Percentiles rank a stretch among this genome's conserved stretches.
These are phyloP conservation scores for Pyrocephalus nanus DNA, from an alignment of 2,797 vertebrate genomes.

Conservation along the genomic window DNA sequence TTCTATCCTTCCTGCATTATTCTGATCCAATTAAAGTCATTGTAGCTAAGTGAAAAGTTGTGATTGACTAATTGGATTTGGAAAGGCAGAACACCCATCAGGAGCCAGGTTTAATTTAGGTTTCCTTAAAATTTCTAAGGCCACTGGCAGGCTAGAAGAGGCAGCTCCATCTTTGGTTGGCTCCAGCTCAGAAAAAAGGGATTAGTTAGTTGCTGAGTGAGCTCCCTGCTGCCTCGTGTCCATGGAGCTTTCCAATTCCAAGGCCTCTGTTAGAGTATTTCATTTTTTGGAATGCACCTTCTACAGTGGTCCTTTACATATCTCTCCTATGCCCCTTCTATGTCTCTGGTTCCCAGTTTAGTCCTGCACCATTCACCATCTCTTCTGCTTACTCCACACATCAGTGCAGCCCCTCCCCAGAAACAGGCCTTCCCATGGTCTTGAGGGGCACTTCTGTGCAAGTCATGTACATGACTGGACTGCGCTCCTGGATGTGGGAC, in stretches of 20 bases:
- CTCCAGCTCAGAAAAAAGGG: neutral
- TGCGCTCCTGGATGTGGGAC: neutral
- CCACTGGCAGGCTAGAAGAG: neutral
- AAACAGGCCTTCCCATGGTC: rapidly evolving
- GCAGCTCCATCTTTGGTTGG: neutral
- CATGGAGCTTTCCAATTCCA: neutral
- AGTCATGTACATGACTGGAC: rapidly evolving
- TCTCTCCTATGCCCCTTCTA: neutral
- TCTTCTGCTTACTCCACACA: neutral
- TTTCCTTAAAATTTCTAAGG: slow-evolving; percentile 44
- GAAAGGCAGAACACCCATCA: slow-evolving; percentile 36
- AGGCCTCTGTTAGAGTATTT: neutral
- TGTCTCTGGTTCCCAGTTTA: neutral
- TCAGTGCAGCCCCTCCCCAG: neutral
- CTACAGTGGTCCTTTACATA: neutral
- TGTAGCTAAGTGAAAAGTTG: slow-evolving; percentile 49
- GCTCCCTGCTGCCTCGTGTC: neutral
- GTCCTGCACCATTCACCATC: neutral
- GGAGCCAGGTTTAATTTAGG: slow-evolving; percentile 46
- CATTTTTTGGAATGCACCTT: neutral
- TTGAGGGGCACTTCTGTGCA: neutral
- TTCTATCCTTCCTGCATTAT: slow-evolving; percentile 44
- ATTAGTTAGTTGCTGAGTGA: neutral
- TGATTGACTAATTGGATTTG: slow-evolving; percentile 61
- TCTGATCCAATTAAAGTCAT: slow-evolving; percentile 51